Conservation (phyloP, 2,888 invertebrate genomes). For the Aspidiotus destructor region DNA sequence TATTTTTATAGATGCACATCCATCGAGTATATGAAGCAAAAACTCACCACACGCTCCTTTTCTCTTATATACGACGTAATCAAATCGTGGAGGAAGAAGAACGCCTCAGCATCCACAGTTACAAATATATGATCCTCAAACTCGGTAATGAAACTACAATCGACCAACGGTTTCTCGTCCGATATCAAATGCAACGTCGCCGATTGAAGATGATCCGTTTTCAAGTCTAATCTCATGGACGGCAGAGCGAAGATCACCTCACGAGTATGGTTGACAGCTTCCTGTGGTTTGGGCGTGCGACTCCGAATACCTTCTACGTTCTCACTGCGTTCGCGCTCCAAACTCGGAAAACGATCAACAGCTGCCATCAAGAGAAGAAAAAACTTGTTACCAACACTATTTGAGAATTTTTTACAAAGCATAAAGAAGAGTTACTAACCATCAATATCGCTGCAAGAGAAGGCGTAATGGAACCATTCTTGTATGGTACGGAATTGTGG, state of each 20-base stretch:
- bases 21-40: background rate
- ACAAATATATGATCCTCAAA: conserved; percentile 98
- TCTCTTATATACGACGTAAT: conserved; percentile 92
- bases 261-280: conserved; percentile 64
- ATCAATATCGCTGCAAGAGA: conserved; percentile 87
- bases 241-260: conserved; percentile 97
- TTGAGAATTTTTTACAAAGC: conserved; percentile 8
- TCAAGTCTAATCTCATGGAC: conserved; percentile 80
- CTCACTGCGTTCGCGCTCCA: conserved; percentile 59
- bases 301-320: conserved; percentile 43
- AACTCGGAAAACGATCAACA: conserved; percentile 80
- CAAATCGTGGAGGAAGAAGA: conserved; percentile 94
- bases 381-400: background rate
- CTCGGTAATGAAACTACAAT: conserved; percentile 95
- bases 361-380: conserved; percentile 46
- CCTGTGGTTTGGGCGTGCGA: conserved; percentile 52
- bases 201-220: conserved; percentile 83
- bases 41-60: conserved; percentile 67
- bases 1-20: too few relatives aligned
- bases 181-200: conserved; percentile 57
- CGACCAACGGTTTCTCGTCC: conserved; percentile 68
- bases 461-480: conserved; percentile 96
- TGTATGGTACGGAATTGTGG: conserved; percentile 88
- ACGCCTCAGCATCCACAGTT: conserved; percentile 94
- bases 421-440: conserved; percentile 49